Evolutionary conservation across 2,888 invertebrate species (phyloP).

Genomic region (Caenorhabditis japonica): DNA sequence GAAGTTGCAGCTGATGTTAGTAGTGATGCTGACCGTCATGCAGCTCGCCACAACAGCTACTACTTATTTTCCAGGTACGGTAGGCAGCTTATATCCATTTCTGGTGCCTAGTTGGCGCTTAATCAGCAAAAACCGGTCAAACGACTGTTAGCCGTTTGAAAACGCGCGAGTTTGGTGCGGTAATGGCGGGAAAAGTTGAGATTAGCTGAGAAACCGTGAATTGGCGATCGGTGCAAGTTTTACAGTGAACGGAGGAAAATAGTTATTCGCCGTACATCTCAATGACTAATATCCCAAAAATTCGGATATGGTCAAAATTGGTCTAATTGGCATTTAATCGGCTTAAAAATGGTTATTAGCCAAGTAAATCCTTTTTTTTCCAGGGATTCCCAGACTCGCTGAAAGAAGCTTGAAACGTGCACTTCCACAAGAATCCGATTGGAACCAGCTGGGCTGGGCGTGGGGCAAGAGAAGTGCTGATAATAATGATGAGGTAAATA

Average conservation of each 20-base stretch:
- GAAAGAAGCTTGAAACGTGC: slow-evolving; percentile 35
- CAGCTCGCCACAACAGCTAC: slow-evolving; percentile 10
- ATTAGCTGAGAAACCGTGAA: too few species aligned
- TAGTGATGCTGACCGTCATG: slow-evolving; percentile 18
- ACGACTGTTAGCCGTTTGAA: too few species aligned
- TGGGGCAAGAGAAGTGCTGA: slow-evolving; percentile 64
- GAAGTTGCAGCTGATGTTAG: slow-evolving; percentile 21
- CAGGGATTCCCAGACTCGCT: background rate
- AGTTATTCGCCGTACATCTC: too few species aligned
- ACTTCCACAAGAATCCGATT: slow-evolving; percentile 48
- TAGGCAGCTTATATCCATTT: background rate
- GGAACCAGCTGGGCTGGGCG: slow-evolving; percentile 69
- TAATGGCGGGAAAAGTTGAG: too few species aligned
- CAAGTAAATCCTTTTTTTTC: background rate
- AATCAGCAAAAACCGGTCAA: background rate
- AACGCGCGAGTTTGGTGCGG: too few species aligned
- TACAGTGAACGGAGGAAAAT: too few species aligned
- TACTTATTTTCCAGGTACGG: slow-evolving; percentile 29
- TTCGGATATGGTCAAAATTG: too few species aligned
- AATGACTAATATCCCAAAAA: too few species aligned
- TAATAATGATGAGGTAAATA: background rate
- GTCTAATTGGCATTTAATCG: too few species aligned
- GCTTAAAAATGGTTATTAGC: background rate
- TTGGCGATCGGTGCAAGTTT: too few species aligned
- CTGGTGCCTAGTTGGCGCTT: background rate